Conservation (phyloP, 53 echinoderm and acorn worm genomes). For the Astropecten irregularis region DNA sequence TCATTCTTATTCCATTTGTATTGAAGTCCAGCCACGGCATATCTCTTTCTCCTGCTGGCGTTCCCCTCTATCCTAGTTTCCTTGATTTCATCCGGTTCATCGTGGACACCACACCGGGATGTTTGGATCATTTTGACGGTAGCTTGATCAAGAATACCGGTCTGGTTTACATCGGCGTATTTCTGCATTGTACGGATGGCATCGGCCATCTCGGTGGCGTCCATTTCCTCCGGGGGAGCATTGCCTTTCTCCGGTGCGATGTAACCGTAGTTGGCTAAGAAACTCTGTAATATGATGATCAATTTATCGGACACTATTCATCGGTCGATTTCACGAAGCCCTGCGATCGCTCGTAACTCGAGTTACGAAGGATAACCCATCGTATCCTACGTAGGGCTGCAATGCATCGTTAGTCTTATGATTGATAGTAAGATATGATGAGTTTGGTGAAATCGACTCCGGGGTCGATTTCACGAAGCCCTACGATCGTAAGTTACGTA, state of each 20-base stretch:
- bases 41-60: conserved; percentile 54
- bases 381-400: no score
- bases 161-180: conserved; percentile 64
- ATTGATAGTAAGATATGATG: no score
- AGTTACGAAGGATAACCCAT: no score
- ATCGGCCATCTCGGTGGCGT: conserved; percentile 10
- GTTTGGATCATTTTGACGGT: conserved; percentile 64
- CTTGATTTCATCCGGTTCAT: conserved; percentile 39
- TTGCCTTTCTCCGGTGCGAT: conserved; percentile 43
- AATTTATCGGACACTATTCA: background rate
- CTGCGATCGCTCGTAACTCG: no score
- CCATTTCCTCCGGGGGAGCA: conserved; percentile 31
- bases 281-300: conserved; percentile 7
- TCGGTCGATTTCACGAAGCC: no score
- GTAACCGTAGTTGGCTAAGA: conserved; percentile 23
- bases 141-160: conserved; percentile 64
- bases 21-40: conserved; percentile 62
- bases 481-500: background rate
- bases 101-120: conserved; percentile 71
- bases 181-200: conserved; percentile 70
- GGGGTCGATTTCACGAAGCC: no score
- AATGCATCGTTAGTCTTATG: no score
- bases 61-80: conserved; percentile 31
- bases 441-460: no score
- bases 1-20: conserved; percentile 71